Percentiles rank a stretch among this genome's conserved stretches.
Conservation (phyloP, 1,140 invertebrate species). For the Saccostrea echinata region DNA sequence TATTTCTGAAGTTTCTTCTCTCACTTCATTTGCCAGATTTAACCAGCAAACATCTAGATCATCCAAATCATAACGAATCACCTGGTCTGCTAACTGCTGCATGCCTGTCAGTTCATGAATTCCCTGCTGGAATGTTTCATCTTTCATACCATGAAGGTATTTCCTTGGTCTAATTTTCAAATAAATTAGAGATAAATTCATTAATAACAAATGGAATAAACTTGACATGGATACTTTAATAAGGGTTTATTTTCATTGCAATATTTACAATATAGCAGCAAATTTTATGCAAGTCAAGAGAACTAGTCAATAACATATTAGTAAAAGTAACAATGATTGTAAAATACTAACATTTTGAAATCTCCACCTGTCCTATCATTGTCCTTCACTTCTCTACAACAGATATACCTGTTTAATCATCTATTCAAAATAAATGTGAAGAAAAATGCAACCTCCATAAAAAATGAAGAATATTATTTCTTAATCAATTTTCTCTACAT, state of each 20-base stretch:
- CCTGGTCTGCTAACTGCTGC: conserved; percentile 91
- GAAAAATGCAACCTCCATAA: no score
- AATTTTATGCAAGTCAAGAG: no score
- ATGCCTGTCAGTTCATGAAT: conserved; percentile 92
- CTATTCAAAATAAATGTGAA: no score
- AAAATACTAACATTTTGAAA: conserved; percentile 75
- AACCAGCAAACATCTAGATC: conserved; percentile 96
- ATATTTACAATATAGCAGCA: no score
- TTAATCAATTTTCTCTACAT: no score
- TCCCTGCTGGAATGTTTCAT: conserved; percentile 91
- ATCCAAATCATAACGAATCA: conserved; percentile 96
- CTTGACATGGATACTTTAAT: no score
- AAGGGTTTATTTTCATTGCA: no score
- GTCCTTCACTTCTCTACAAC: conserved; percentile 62
- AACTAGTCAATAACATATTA: no score
- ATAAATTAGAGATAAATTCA: conserved; percentile 17
- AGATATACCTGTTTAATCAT: no score
- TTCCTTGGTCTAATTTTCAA: conserved; percentile 89
- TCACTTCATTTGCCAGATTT: conserved; percentile 91
- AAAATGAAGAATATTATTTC: no score
- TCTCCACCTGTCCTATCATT: conserved; percentile 65
- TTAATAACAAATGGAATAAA: background rate
- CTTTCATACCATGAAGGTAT: conserved; percentile 89
- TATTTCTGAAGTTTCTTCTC: conserved; percentile 82
- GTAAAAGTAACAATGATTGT: no score